Evolutionary conservation across 2,113 vertebrate species (phyloP).

Genomic region (Danio rerio): DNA sequence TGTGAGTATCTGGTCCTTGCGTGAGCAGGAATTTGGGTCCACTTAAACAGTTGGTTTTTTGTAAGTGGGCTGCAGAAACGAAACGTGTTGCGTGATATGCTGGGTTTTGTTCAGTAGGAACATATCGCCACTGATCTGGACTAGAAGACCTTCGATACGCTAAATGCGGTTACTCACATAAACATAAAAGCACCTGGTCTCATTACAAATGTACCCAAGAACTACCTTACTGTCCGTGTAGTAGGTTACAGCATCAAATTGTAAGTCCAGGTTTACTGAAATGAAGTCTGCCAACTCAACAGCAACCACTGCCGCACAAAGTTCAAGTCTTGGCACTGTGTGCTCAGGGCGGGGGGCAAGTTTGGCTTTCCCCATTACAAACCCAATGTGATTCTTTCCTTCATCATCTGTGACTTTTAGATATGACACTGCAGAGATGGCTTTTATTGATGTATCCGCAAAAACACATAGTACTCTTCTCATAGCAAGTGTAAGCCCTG

Average conservation of each 20-base stretch:
- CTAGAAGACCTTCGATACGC: neutral
- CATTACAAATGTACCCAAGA: neutral
- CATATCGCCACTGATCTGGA: neutral
- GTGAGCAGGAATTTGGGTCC: too few species aligned
- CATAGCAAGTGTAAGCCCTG: constrained; percentile 20
- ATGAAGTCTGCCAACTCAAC: constrained; percentile 28
- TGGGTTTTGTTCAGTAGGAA: constrained; percentile 23
- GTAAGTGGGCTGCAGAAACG: constrained; percentile 24
- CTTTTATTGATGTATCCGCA: constrained; percentile 41
- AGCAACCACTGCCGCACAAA: constrained; percentile 14
- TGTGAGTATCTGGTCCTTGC: too few species aligned
- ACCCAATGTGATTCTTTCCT: too few species aligned
- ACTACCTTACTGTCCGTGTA: too few species aligned
- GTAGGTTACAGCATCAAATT: constrained; percentile 42
- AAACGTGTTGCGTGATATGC: constrained; percentile 41
- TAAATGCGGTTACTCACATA: constrained; percentile 33
- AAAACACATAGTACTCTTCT: constrained; percentile 46
- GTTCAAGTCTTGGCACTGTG: constrained; percentile 32
- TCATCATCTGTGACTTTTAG: too few species aligned
- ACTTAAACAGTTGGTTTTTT: too few species aligned
- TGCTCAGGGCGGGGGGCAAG: constrained; percentile 21
- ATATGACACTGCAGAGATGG: constrained; percentile 47
- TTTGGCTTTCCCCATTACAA: constrained; percentile 26
- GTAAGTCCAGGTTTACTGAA: neutral
- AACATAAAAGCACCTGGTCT: constrained; percentile 48